Percentiles rank a stretch among this genome's conserved stretches.
Evolutionary conservation across 2,888 invertebrate species (phyloP).

Genomic region (Rugalucina vietnamica): DNA sequence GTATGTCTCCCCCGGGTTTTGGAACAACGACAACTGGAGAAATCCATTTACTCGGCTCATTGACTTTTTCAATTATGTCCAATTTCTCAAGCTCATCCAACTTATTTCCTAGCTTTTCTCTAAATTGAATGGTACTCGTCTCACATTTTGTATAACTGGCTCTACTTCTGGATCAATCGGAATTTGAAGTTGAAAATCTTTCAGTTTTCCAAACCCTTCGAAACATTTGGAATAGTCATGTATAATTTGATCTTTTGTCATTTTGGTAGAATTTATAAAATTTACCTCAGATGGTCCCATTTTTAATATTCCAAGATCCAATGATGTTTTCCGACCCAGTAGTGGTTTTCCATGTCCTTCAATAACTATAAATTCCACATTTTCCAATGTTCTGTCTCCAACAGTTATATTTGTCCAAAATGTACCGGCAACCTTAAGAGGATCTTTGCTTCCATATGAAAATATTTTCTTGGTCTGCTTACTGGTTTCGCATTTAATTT

Average conservation of each 20-base stretch:
- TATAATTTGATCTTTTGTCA: neutral
- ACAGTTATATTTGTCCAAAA: slow-evolving; percentile 27
- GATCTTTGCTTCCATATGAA: slow-evolving; percentile 26
- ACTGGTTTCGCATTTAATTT: slow-evolving; percentile 2
- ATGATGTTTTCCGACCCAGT: slow-evolving; percentile 18
- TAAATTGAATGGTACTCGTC: neutral
- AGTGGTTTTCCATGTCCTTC: slow-evolving; percentile 19
- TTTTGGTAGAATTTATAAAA: neutral
- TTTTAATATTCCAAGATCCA: slow-evolving; percentile 18
- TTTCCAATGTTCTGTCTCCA: neutral
- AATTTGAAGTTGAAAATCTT: slow-evolving; percentile 9
- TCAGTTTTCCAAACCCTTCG: slow-evolving; percentile 17
- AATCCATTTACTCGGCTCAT: slow-evolving; percentile 34
- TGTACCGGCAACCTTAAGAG: slow-evolving; percentile 29
- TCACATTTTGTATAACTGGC: slow-evolving; percentile 13
- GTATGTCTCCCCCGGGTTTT: slow-evolving; percentile 41
- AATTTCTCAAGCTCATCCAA: slow-evolving; percentile 14
- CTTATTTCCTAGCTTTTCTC: slow-evolving; percentile 18
- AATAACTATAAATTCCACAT: slow-evolving; percentile 27
- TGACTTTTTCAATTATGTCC: slow-evolving; percentile 40
- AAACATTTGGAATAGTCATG: slow-evolving; percentile 2
- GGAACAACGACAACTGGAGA: slow-evolving; percentile 38
- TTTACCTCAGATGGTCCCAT: neutral
- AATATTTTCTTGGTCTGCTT: slow-evolving; percentile 22
- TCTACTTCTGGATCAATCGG: neutral